phyloP scores from a whole-genome alignment of 2,888 invertebrate species.

The Schizotus pectinicornis region DNA sequence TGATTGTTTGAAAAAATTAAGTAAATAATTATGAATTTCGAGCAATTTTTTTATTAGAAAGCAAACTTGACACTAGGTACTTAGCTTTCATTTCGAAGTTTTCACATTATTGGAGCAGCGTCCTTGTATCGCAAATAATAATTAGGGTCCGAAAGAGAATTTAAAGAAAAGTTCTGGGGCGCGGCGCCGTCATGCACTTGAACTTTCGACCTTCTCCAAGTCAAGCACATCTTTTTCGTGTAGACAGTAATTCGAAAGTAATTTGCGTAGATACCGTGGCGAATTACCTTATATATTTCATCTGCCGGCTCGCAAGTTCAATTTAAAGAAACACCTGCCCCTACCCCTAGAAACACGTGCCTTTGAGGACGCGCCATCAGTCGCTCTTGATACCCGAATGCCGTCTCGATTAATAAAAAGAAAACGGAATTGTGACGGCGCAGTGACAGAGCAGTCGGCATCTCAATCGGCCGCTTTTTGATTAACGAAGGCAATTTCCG shows the following conservation, averaged over 20 bases:
- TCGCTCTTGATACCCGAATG: slow-evolving; percentile 9
- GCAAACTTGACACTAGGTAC: too few relatives aligned
- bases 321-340: slow-evolving; percentile 21
- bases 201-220: too few relatives aligned
- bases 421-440: slow-evolving; percentile 8
- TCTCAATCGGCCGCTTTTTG: slow-evolving; percentile 7
- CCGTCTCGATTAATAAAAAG: slow-evolving; percentile 16
- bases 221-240: not conserved
- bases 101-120: too few relatives aligned
- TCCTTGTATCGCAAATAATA: too few relatives aligned
- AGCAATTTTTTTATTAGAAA: too few relatives aligned
- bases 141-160: too few relatives aligned
- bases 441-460: slow-evolving; percentile 8
- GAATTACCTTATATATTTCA: slow-evolving; percentile 4
- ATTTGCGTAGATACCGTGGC: not conserved
- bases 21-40: too few relatives aligned
- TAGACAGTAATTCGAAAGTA: slow-evolving; percentile 6
- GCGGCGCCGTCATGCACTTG: too few relatives aligned
- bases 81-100: too few relatives aligned
- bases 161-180: too few relatives aligned
- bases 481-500: slow-evolving; percentile 18
- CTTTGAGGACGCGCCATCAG: slow-evolving; percentile 3
- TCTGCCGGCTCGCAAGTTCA: slow-evolving; percentile 3
- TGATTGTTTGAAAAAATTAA: too few relatives aligned
- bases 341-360: slow-evolving; percentile 5